Percentiles rank a stretch among this genome's conserved stretches.
Evolutionary conservation across 92 coral and sea anemone species (phyloP).

Genomic region (Muricea muricata): DNA sequence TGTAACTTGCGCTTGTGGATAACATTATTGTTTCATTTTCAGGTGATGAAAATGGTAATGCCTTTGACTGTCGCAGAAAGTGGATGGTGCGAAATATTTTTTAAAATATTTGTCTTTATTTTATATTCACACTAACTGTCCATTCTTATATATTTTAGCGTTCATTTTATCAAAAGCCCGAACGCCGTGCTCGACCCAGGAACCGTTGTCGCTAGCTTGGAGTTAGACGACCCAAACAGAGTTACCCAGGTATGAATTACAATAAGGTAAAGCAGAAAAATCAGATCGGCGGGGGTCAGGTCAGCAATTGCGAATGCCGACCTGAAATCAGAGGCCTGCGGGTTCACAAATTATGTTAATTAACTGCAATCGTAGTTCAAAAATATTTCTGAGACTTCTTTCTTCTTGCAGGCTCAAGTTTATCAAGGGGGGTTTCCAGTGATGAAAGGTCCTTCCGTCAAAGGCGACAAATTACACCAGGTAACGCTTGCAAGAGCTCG

Average conservation of each 20-base stretch:
- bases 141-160: conserved; percentile 48
- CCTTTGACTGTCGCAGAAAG: conserved; percentile 90
- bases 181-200: conserved; percentile 96
- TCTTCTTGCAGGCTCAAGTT: conserved; percentile 73
- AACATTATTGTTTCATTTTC: background rate
- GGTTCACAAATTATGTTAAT: too few species aligned
- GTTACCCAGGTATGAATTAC: conserved; percentile 84
- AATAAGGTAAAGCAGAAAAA: too few species aligned
- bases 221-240: conserved; percentile 92
- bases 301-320: too few species aligned
- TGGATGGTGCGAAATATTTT: conserved; percentile 99
- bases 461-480: conserved; percentile 91
- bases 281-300: too few species aligned
- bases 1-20: too few species aligned
- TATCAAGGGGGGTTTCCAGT: conserved; percentile 77
- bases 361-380: too few species aligned
- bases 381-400: too few species aligned
- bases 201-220: conserved; percentile 87
- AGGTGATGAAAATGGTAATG: conserved; percentile 99
- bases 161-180: conserved; percentile 88
- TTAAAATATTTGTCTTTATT: too few species aligned
- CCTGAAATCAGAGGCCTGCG: too few species aligned
- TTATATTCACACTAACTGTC: too few species aligned
- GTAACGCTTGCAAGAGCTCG: too few species aligned
- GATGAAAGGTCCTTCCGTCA: conserved; percentile 61